Evolutionary conservation across 2,113 vertebrate genomes (phyloP).

Genomic region (Misgurnus anguillicaudatus): DNA sequence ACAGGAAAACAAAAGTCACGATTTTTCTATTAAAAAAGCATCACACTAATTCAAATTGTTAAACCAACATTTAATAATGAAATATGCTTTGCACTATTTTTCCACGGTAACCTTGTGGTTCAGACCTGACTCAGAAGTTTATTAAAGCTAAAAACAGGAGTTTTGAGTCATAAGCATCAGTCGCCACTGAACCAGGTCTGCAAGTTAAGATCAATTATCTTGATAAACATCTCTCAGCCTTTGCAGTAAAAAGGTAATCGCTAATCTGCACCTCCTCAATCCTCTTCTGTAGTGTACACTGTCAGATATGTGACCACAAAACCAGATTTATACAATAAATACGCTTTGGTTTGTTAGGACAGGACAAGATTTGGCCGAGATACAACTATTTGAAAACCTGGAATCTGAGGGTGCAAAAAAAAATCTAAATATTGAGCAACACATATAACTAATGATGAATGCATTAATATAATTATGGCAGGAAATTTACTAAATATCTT

Average conservation of each 20-base stretch:
- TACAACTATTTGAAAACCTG: too few relatives aligned
- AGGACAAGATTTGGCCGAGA: too few relatives aligned
- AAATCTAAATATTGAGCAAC: too few relatives aligned
- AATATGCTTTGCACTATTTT: neutral
- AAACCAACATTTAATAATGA: neutral
- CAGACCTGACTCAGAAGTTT: slow-evolving; percentile 11
- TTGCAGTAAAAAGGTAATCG: slow-evolving; percentile 6
- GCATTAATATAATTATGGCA: too few relatives aligned
- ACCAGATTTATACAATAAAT: too few relatives aligned
- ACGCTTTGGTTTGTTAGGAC: too few relatives aligned
- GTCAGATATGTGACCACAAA: too few relatives aligned
- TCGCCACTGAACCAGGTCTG: slow-evolving; percentile 17
- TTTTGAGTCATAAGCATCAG: slow-evolving; percentile 31
- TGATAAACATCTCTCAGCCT: slow-evolving; percentile 26
- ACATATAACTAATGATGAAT: too few relatives aligned
- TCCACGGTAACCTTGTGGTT: slow-evolving; percentile 9
- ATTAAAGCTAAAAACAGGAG: slow-evolving; percentile 12
- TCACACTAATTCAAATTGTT: neutral
- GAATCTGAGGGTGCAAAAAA: too few relatives aligned
- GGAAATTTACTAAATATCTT: too few relatives aligned
- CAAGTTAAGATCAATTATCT: slow-evolving; percentile 21
- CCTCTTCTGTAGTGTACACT: neutral
- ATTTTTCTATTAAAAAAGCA: neutral
- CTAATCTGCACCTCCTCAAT: neutral
- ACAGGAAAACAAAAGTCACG: slow-evolving; percentile 40